Evolutionary conservation across 23 tunicate species (phyloP), one percentile per base, ranked within the genome.

Genomic region (Corella eumyota): DNA sequence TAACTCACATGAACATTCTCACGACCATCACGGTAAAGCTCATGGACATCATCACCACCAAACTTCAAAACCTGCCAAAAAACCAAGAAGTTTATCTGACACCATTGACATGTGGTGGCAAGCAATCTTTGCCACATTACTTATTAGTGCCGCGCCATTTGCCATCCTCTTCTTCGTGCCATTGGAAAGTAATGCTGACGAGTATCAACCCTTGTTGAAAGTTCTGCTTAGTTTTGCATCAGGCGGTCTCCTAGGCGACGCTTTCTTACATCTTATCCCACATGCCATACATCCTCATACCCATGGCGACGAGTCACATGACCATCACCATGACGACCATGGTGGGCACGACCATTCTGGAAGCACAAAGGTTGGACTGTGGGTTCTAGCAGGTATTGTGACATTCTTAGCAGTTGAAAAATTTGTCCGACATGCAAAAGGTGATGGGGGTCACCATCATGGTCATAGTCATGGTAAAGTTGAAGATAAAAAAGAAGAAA

Each of bases 221-320:
- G 72, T 90, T 25, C 64, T 90, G 50, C 78, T 90, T 0, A 81
- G 91, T 53, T 90, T 90, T 80, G 98, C 98, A 20, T 90, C 98
- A 11, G 98, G 98, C 55, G 98, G 98, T 17, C 65, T 90, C 22
- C 68, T 90, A 54, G 98, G 98, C 38, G 98, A 90, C 65, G 98
- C 98, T 9, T 90, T 90, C 58, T 61, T 90, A 66, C 98, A 90
- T 58, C 60, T 90, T 6, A 90, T 90, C 37, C 98, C 98, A 26
- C 98, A 90, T 72, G 98, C 98, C 24, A 68, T 81, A n/a, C 92
- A 81, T 38, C 90, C 98, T 56, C 98, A 90, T 47, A 56, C 83
- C 20, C 98, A 81, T 50, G 81, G 79, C 0, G 70, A 60, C 2
- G 71, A 78, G 37, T 65, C 36, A n/a, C 76, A 80, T 34, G 60